Evolutionary conservation across 2,888 invertebrate species (phyloP), one percentile per base, ranked within the genome.

Genomic region (Hypomecis punctinalis): DNA sequence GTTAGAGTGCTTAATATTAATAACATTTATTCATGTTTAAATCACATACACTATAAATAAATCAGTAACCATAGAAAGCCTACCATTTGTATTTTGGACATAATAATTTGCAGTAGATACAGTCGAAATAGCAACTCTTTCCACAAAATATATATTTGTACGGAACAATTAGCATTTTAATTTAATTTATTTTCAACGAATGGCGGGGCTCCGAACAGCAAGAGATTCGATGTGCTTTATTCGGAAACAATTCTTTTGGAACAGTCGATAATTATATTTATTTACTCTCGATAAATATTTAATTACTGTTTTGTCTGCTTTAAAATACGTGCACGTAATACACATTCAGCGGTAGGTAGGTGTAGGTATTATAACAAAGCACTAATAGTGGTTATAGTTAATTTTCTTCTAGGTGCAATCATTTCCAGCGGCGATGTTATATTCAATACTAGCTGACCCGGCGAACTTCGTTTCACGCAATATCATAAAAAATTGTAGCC

Each of bases 121-220:
- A 2, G 2, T 33, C n/a, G 49, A 36, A 49, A 3, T 48, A 36
- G 23, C 11, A 51, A 13, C 13, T 37, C 13, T 8, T 51, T 51
- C 9, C 8, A 33, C 13, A 11, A 13, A 39, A 39, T 7, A n/a
- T 39, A 39, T 39, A 51, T 51, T 39, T 51, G 39, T 39, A 23
- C 39, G 9, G 11, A 39, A 13, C 13, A 39, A 51, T 51, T 51
- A 51, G 7, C 37, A 13, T 13, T 39, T 51, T 39, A 39, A 39
- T 39, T 51, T 39, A 39, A 51, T 51, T 51, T 37, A 11, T 8
- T n/a, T 49, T 13, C 37, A 51, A 9, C 39, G 13, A 13, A 51
- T 13, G 37, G n/a, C 37, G 9, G 39, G 13, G 37, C 8, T 51
- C 45, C 7, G 54, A 43, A 36, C 7, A 35, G 43, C 36, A 13